Conservation (phyloP, 2,113 vertebrate species). For the Corythaeola cristata region DNA sequence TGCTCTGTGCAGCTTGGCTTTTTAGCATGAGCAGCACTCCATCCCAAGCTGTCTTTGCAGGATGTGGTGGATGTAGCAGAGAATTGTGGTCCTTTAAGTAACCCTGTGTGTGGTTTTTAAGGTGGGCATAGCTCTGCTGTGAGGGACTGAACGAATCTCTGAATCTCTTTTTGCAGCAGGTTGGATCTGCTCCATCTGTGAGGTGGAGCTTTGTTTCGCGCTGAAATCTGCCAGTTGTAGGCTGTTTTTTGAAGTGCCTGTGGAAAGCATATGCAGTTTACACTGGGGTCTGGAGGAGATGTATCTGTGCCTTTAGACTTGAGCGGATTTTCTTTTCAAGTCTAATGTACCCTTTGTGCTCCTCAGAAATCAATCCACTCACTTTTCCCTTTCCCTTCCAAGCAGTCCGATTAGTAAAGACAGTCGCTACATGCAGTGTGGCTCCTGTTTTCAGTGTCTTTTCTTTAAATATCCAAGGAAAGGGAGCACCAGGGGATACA, state of each 20-base stretch:
- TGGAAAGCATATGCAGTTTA: conserved; percentile 8
- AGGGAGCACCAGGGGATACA: neutral
- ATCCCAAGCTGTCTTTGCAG: neutral
- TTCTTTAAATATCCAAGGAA: neutral
- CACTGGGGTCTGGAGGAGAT: neutral
- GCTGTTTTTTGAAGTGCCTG: neutral
- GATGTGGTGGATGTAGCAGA: neutral
- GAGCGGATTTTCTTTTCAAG: conserved; percentile 37
- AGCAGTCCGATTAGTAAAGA: neutral
- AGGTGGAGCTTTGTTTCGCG: neutral
- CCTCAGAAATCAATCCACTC: neutral
- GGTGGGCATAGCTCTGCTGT: neutral
- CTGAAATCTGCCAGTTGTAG: neutral
- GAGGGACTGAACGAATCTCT: neutral
- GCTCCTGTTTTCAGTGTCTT: neutral
- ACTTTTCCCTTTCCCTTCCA: neutral
- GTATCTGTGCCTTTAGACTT: neutral
- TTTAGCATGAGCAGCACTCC: neutral
- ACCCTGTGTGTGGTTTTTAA: neutral
- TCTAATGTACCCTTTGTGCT: neutral
- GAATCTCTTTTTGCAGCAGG: neutral
- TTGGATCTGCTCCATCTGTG: neutral
- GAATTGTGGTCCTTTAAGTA: neutral
- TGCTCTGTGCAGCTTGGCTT: neutral
- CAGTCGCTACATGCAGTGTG: neutral